Base-by-base conservation (phyloP, 2,888 invertebrate genomes). In the Pseudococcus viburni region DNA sequence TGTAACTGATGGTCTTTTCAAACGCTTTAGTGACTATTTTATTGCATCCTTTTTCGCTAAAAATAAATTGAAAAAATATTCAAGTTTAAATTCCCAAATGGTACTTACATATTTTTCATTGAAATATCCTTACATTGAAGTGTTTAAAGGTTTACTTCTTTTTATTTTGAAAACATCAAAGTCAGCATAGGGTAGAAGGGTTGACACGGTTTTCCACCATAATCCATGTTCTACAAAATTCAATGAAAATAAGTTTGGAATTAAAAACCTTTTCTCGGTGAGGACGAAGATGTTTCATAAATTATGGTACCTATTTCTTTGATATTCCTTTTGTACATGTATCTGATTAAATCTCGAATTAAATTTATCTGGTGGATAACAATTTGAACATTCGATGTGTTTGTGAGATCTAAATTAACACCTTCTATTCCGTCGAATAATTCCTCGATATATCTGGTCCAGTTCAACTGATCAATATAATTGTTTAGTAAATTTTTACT, bases 371-470 rank as follows among this genome's bases (percentile, higher is more conserved):
- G 93, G 6, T 64, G 22, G 9, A 73, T n/a, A n/a, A 86, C 42
- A 0, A 95, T 92, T 46, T 95, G 91, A 55, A 95, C 91, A 88
- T 88, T 77, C 92, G 92, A 92, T 88, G 90, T 89, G 87, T 91
- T 89, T 42, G 15, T 33, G 89, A 93, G 92, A 90, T 94, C 93
- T 89, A 95, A 91, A 7, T 91, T 92, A 0, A 94, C 93, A 55
- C 93, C 91, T 26, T 73, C 68, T 85, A 93, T 93, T 19, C 93
- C 93, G 80, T 92, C 92, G 90, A 95, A 94, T 8, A 96, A 91
- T 85, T 93, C 92, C 90, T 93, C 93, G 42, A 96, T 91, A 91
- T 95, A 96, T 51, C 93, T 93, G 87, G 93, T 92, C 95, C 96
- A 96, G 42, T 90, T 89, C 55, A 90, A 88, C 90, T 90, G 88